Evolutionary conservation across 2,888 invertebrate species (phyloP).

Genomic region (Aethes cnicana): DNA sequence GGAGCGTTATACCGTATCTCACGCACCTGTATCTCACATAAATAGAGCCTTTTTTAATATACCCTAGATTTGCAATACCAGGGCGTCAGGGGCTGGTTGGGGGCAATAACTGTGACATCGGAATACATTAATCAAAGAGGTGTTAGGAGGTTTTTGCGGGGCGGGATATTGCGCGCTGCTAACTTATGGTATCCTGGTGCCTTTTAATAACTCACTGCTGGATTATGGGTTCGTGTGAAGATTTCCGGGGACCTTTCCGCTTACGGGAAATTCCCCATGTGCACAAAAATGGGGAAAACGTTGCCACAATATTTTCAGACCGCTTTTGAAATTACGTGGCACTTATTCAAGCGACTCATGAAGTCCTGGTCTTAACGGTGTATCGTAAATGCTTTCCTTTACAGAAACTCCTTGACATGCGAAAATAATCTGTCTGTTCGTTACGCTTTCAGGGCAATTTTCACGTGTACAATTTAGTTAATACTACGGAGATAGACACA

Average conservation of each 20-base stretch:
- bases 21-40: slow-evolving; percentile 66
- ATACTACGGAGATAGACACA: too few species aligned
- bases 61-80: slow-evolving; percentile 77
- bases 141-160: slow-evolving; percentile 46
- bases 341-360: too few species aligned
- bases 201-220: slow-evolving; percentile 49
- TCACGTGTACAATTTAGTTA: too few species aligned
- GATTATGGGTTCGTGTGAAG: slow-evolving; percentile 40
- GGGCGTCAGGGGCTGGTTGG: slow-evolving; percentile 55
- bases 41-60: slow-evolving; percentile 78
- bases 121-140: slow-evolving; percentile 78
- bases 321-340: too few species aligned
- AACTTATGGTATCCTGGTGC: slow-evolving; percentile 66
- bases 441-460: too few species aligned
- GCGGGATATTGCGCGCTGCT: slow-evolving; percentile 70
- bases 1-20: slow-evolving; percentile 39
- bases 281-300: neutral
- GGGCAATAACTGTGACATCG: slow-evolving; percentile 72
- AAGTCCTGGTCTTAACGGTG: too few species aligned
- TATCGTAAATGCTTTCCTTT: too few species aligned
- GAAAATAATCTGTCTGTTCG: too few species aligned
- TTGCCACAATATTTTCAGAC: too few species aligned
- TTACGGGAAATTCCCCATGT: neutral
- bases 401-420: too few species aligned
- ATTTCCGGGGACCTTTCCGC: neutral